Conservation (phyloP, 2,888 invertebrate genomes). For the Oscheius onirici region DNA sequence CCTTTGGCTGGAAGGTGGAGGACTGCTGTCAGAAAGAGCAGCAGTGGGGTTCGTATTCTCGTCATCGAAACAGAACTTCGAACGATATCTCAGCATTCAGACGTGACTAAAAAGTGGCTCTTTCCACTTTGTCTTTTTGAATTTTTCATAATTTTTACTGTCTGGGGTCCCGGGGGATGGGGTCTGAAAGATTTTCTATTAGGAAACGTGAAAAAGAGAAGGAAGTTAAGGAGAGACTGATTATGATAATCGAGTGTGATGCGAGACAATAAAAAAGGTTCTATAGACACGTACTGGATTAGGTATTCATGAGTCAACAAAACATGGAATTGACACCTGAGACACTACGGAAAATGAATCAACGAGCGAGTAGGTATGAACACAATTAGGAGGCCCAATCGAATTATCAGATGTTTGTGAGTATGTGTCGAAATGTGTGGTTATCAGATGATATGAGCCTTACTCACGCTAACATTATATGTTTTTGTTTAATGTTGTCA, state of each 20-base stretch:
- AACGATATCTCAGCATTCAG: conserved; percentile 25
- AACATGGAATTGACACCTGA: conserved; percentile 10
- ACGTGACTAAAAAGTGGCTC: conserved; percentile 16
- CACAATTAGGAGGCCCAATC: neutral
- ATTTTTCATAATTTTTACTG: conserved; percentile 8
- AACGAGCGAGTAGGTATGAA: neutral
- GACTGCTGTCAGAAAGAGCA: conserved; percentile 6
- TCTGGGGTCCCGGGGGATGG: neutral
- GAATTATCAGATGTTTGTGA: too few relatives aligned
- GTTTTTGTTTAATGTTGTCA: too few relatives aligned
- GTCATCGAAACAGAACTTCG: conserved; percentile 8
- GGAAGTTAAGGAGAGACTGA: conserved; percentile 2
- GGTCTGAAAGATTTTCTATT: conserved; percentile 12
- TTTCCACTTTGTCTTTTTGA: neutral
- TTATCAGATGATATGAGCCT: too few relatives aligned
- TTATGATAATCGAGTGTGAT: conserved; percentile 1
- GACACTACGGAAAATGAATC: neutral
- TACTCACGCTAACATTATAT: too few relatives aligned
- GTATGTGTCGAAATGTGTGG: too few relatives aligned
- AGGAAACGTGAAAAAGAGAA: neutral
- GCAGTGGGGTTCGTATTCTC: conserved; percentile 4
- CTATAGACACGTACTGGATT: neutral
- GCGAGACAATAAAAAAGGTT: neutral
- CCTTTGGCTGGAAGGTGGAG: neutral
- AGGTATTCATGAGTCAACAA: conserved; percentile 28